phyloP scores from a whole-genome alignment of 2,113 vertebrate species.

The Cariama cristata region DNA sequence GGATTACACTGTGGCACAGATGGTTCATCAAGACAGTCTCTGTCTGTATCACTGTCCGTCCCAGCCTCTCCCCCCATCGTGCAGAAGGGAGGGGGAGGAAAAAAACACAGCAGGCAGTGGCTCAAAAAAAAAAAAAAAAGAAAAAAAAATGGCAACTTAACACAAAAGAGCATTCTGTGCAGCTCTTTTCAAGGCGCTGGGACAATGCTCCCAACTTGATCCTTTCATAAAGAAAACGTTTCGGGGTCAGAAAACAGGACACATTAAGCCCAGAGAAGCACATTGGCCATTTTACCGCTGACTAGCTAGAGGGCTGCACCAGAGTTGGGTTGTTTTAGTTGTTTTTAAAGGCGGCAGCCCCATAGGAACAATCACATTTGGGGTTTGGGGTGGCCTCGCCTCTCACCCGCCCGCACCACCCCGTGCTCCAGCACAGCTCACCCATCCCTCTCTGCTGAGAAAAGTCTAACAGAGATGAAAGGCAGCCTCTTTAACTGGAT shows the following conservation, averaged over 20 bases:
- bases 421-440: constrained; percentile 11
- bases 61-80: constrained; percentile 75
- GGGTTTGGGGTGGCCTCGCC: constrained; percentile 12
- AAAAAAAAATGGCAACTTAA: constrained; percentile 73
- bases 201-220: constrained; percentile 87
- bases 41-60: constrained; percentile 81
- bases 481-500: constrained; percentile 82
- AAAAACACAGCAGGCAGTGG: constrained; percentile 85
- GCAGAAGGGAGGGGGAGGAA: constrained; percentile 62
- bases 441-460: constrained; percentile 46
- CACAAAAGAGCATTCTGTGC: constrained; percentile 96
- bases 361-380: constrained; percentile 38
- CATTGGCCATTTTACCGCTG: constrained; percentile 85
- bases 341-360: constrained; percentile 42
- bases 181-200: constrained; percentile 88
- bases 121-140: constrained; percentile 76
- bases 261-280: constrained; percentile 84
- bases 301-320: constrained; percentile 50
- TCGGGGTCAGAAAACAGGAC: constrained; percentile 91
- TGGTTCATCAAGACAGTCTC: constrained; percentile 90
- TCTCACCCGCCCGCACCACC: neutral
- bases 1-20: constrained; percentile 91
- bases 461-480: constrained; percentile 80
- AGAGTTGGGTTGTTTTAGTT: constrained; percentile 35
- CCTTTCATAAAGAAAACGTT: constrained; percentile 88